Conservation (phyloP, 2,113 vertebrate species). For the Corydoras sp. region DNA sequence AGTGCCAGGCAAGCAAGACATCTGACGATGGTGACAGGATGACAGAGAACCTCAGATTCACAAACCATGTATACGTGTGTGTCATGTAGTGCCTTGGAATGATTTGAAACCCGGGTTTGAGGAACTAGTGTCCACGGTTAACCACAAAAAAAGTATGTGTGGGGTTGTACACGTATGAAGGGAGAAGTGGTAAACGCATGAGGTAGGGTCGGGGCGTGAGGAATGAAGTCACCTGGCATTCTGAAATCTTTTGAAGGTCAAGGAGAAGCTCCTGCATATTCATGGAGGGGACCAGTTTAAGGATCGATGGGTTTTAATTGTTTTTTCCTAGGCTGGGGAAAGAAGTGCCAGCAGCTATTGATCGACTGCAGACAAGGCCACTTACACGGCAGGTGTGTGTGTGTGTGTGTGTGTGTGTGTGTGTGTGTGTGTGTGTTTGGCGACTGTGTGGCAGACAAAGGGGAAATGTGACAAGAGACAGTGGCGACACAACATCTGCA, state of each 20-base stretch:
- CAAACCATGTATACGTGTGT: background rate
- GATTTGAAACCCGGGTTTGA: slow-evolving; percentile 37
- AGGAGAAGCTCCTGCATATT: slow-evolving; percentile 99
- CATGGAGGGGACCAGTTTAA: slow-evolving; percentile 71
- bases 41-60: slow-evolving; percentile 32
- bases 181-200: slow-evolving; percentile 50
- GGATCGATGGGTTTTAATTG: slow-evolving; percentile 99
- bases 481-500: slow-evolving; percentile 69
- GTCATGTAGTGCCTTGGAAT: slow-evolving; percentile 11
- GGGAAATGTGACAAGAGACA: slow-evolving; percentile 71
- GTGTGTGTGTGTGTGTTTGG: slow-evolving; percentile 15
- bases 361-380: slow-evolving; percentile 73
- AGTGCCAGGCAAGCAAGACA: slow-evolving; percentile 25
- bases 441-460: slow-evolving; percentile 37
- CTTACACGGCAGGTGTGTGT: slow-evolving; percentile 49
- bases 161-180: background rate
- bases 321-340: slow-evolving; percentile 97
- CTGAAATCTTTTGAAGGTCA: slow-evolving; percentile 89
- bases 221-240: slow-evolving; percentile 74
- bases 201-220: slow-evolving; percentile 56
- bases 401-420: slow-evolving; percentile 16
- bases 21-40: slow-evolving; percentile 38
- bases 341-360: slow-evolving; percentile 95
- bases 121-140: slow-evolving; percentile 18
- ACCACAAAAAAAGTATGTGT: slow-evolving; percentile 39